Conservation (phyloP, 2,797 vertebrate genomes). For the Geotrypetes seraphini region DNA sequence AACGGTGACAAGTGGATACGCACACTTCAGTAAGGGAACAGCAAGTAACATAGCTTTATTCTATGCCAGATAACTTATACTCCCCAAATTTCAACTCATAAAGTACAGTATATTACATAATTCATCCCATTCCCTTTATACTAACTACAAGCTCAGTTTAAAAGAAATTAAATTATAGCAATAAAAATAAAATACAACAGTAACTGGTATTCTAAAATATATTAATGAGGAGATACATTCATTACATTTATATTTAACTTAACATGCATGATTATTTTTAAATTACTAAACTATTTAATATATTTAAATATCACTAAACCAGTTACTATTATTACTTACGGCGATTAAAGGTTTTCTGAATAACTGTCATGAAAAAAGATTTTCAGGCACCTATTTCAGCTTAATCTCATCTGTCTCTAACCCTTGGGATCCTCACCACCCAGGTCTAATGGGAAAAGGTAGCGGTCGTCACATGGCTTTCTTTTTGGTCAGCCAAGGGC, state of each 20-base stretch:
- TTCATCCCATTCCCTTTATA: conserved; percentile 15
- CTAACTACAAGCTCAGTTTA: background rate
- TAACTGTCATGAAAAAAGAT: conserved; percentile 64
- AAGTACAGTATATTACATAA: background rate
- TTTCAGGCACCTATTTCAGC: conserved; percentile 87
- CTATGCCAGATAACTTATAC: conserved; percentile 23
- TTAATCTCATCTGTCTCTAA: conserved; percentile 91
- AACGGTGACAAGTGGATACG: conserved; percentile 52
- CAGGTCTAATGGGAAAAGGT: conserved; percentile 84
- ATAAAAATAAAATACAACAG: conserved; percentile 15
- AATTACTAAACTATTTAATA: conserved; percentile 16
- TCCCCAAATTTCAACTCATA: conserved; percentile 3
- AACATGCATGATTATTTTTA: no score
- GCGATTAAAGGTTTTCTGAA: conserved; percentile 70
- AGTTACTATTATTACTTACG: conserved; percentile 68
- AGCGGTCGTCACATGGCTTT: conserved; percentile 89
- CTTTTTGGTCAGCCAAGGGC: conserved; percentile 91
- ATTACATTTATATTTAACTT: conserved; percentile 25
- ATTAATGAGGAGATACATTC: conserved; percentile 15
- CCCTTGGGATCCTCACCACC: conserved; percentile 92
- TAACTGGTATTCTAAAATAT: conserved; percentile 13
- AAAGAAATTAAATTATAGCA: conserved; percentile 13
- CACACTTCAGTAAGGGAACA: conserved; percentile 41
- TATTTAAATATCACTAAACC: conserved; percentile 46
- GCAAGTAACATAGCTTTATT: conserved; percentile 17